These are phyloP conservation scores for Syncerus caffer DNA, from an alignment of 2,797 vertebrate species.

Conservation along the genomic window DNA sequence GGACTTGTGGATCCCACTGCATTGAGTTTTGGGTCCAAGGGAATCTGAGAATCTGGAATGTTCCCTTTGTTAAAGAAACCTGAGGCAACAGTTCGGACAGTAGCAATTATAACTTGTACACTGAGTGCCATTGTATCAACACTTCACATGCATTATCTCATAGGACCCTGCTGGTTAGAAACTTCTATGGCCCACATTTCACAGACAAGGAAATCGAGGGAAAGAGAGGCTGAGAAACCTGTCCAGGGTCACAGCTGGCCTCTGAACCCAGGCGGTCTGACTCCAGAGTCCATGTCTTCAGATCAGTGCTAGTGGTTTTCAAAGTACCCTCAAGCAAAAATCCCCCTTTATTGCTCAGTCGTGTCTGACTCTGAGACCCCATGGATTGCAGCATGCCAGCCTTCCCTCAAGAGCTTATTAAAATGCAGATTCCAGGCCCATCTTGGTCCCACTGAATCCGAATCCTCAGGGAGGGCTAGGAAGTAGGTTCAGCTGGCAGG, in stretches of 20 bases:
- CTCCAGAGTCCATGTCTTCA: accelerated
- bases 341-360: neutral
- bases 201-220: neutral
- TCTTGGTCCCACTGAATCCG: neutral
- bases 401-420: neutral
- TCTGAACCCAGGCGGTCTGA: neutral
- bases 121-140: accelerated
- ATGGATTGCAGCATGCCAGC: neutral
- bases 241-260: neutral
- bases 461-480: neutral
- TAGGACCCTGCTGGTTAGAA: neutral
- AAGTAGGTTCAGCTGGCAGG: neutral
- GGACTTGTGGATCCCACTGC: neutral
- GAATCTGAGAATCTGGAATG: neutral
- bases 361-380: neutral
- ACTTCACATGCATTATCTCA: accelerated
- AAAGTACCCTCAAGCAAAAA: neutral
- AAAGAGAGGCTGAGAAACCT: neutral
- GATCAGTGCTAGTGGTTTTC: neutral
- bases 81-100: accelerated
- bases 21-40: neutral
- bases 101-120: accelerated
- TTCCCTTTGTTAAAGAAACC: neutral
- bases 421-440: too few species aligned
- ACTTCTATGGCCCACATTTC: neutral